Conservation (phyloP, 2,113 vertebrate species). For the Cacatua alba region DNA sequence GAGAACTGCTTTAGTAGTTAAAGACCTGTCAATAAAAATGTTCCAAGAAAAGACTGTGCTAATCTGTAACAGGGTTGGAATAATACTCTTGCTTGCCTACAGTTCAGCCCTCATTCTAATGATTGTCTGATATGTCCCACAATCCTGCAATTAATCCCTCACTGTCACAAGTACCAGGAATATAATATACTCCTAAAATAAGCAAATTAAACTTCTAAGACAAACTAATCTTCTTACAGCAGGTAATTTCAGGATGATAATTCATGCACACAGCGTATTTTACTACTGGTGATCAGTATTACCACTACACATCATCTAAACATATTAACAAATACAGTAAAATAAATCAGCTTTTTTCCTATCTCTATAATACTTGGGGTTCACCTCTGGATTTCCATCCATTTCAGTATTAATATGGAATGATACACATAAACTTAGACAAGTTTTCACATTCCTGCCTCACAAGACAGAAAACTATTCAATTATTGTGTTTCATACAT, state of each 20-base stretch:
- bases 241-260: conserved; percentile 12
- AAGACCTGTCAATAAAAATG: conserved; percentile 39
- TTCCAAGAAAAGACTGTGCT: conserved; percentile 13
- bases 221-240: background rate
- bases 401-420: background rate
- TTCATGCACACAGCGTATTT: background rate
- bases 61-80: conserved; percentile 1
- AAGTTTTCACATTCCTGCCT: background rate
- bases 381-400: background rate
- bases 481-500: background rate
- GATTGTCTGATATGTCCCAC: background rate
- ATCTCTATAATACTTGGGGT: background rate
- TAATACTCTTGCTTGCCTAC: background rate
- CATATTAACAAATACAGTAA: background rate
- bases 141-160: background rate
- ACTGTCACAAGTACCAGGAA: conserved; percentile 8
- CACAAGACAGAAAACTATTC: background rate
- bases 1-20: conserved; percentile 46
- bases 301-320: background rate
- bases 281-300: background rate
- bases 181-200: background rate
- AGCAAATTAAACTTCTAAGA: conserved; percentile 3
- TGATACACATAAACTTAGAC: background rate
- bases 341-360: background rate
- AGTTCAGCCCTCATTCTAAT: background rate